Base-by-base conservation (phyloP, 2,797 vertebrate genomes). In the Myotis findleyi region DNA sequence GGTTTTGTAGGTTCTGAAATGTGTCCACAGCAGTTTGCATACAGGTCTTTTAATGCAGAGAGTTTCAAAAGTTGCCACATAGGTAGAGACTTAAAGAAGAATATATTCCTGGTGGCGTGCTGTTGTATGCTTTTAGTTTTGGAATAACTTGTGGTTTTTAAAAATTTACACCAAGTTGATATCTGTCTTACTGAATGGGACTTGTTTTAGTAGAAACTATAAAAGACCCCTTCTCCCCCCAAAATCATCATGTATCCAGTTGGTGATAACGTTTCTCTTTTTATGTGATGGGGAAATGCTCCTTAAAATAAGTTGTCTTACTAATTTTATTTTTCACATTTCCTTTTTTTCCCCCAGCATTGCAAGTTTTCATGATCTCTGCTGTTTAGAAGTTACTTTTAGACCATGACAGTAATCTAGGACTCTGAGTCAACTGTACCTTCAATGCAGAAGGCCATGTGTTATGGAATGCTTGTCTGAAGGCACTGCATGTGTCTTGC, bases 401-500 rank as follows among this genome's bases (percentile, higher is more conserved):
- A 96, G 98, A 98, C 97, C 97, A 97, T 59, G 93, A 96, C 14
- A 95, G 93, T 89, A 89, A 88, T 91, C 94, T n/a, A n/a, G 95
- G 97, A 95, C 94, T 98, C 96, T 72, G 59, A 94, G 88, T 72
- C 94, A 94, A 91, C 97, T 88, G 91, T 88, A 96, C 80, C 62
- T 91, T 92, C 49, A 75, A 95, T 82, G 87, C 25, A 95, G 91
- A 92, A 95, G 82, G 96, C 91, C 95, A 96, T 14, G 47, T 91
- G 92, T 97, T 94, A 96, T 25, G 97, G 98, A 98, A 98, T 98
- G 98, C 98, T 98, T 79, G 87, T 98, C 98, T 96, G 97, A 98
- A 99, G 98, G 98, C 98, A 98, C 98, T 98, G 97, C 97, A 98
- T 97, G 89, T 98, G 98, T 97, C 98, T 97, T 98, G 98, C 97